Base-by-base conservation (phyloP, 2,113 vertebrate species). In the Grus americana region DNA sequence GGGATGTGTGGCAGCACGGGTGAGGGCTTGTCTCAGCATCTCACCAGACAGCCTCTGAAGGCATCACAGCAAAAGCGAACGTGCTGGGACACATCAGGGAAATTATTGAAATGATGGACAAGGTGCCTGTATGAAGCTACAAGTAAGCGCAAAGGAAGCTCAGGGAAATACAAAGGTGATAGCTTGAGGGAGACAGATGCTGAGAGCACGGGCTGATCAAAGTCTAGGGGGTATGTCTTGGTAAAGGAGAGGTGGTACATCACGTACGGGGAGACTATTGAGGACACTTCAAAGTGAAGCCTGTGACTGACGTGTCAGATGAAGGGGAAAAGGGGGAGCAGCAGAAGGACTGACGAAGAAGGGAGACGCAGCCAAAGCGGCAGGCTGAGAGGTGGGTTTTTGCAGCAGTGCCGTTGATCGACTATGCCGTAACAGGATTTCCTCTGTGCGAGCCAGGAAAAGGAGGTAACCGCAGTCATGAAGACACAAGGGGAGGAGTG, bases 381-480 rank as follows among this genome's bases (percentile, higher is more conserved):
- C 88, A 90, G 66, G n/a, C 63, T 75, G 22, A 40, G 61, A 82
- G 57, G 78, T 88, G 63, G 50, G 12, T 29, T 87, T 95, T 87
- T 90, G 71, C 82, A 94, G 88, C 88, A 83, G 74, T 0, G 2
- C 66, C 8, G 5, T 74, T 85, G 86, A 92, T 82, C 0, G 1
- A 54, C 81, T n/a, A 3, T 75, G 81, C 55, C 3, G 5, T 90
- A 95, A 93, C 92, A 88, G 88, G 95, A 96, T 92, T 96, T 96
- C 92, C 93, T 92, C 63, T 55, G 75, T 1, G 5, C 86, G 71
- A 79, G 49, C 54, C 88, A 90, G 85, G 92, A 94, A 93, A 95
- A 96, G 67, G 85, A 93, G 81, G 38, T 36, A 88, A 91, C 92
- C 3, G 4, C 93, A 92, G 79, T 22, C 88, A 57, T 58, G 81